Evolutionary conservation across 2,113 vertebrate genomes (phyloP).

Genomic region (Ardeotis arabs): DNA sequence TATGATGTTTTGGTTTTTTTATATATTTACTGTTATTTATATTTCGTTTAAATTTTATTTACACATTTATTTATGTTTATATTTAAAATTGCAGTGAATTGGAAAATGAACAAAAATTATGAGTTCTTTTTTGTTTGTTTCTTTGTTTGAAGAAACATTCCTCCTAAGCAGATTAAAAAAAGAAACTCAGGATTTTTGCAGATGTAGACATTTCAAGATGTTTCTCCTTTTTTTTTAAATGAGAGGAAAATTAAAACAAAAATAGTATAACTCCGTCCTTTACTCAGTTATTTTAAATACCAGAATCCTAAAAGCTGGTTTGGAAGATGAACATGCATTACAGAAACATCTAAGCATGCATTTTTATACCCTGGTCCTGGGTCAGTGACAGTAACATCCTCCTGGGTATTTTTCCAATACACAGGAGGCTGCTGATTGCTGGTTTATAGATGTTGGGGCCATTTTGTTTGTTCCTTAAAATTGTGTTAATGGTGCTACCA

Average conservation of each 20-base stretch:
- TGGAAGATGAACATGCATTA: constrained; percentile 39
- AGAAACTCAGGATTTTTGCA: background rate
- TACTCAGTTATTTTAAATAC: constrained; percentile 19
- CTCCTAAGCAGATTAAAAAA: background rate
- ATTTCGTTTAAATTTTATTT: background rate
- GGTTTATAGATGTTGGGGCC: background rate
- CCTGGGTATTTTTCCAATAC: constrained; percentile 23
- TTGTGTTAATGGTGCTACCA: background rate
- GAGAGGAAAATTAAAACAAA: constrained; percentile 38
- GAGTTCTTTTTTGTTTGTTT: background rate
- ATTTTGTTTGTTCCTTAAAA: background rate
- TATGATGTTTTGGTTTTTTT: background rate
- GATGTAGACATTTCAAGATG: background rate
- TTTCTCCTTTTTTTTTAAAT: background rate
- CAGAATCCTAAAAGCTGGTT: constrained; percentile 38
- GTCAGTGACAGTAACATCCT: constrained; percentile 29
- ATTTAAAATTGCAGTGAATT: background rate
- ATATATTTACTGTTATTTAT: background rate
- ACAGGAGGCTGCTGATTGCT: background rate
- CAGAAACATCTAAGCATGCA: constrained; percentile 36
- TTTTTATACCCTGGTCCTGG: background rate
- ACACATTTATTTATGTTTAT: background rate
- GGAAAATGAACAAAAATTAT: background rate
- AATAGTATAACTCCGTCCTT: constrained; percentile 37
- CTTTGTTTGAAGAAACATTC: background rate